Base-by-base conservation (phyloP, 2,797 vertebrate genomes). In the Dicrostonyx torquatus region DNA sequence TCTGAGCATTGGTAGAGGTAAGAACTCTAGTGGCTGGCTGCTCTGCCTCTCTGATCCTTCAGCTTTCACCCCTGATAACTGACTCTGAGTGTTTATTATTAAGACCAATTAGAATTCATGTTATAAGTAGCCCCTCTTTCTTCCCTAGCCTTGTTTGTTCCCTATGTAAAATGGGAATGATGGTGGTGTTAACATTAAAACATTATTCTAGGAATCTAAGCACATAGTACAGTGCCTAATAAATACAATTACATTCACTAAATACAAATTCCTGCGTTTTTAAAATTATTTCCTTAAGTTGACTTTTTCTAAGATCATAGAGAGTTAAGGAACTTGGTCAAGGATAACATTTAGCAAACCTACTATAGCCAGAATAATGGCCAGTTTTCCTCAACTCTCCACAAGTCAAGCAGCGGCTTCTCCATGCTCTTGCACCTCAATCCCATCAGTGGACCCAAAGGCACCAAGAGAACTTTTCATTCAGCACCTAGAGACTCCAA, bases 401-500 rank as follows among this genome's bases (percentile, higher is more conserved):
- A 45, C 72, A 64, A 45, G n/a, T 37, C 75, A 75, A 62, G 6
- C 76, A 85, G 29, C 14, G n/a, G 8, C 37, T 29, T 58, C 93
- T 14, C 37, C 9, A 37, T 5, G 45, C 37, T 22, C 17, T 13
- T 20, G 26, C 11, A 17, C 48, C 14, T 13, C 43, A 55, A 43
- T 37, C 20, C 70, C 48, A 80, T 66, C 70, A 58, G 43, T 92
- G 60, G 5, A 13, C 90, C 76, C 2, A 87, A 90, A 87, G 73
- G 6, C 55, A 87, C 43, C 60, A 87, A 62, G 79, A 90, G 37
- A 92, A 87, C 84, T 96, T 95, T 76, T 75, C 40, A 90, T 94
- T 94, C 37, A 26, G 58, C 34, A 89, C 90, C 13, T 58, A 84
- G 83, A 96, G 96, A 96, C 48, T 84, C 62, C 82, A 92, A 90